Evolutionary conservation across 2,797 vertebrate genomes (phyloP), one percentile per base, ranked within the genome.

Genomic region (Anabas testudineus): DNA sequence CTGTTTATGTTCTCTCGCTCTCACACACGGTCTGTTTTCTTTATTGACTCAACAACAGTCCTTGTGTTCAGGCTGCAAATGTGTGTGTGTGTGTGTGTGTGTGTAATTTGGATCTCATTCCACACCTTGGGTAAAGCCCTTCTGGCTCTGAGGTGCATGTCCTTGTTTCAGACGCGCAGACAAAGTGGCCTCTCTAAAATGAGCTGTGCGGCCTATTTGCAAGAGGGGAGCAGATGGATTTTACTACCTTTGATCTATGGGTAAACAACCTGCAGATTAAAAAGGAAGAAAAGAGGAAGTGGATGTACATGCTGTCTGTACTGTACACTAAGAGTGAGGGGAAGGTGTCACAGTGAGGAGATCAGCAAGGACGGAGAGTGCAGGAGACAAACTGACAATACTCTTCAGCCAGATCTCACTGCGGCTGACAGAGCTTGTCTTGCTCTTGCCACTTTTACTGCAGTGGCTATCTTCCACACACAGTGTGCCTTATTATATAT

Each of bases 41-140:
- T 87, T 90, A 88, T 89, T 89, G 84, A 90, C 89, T 89, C 83
- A 63, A 88, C 85, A 81, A 88, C 86, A 72, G 83, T 79, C 77
- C 77, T 85, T 72, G 76, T 74, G 86, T 78, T 85, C 26, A 2
- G 39, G 65, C 77, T 58, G 58, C 7, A 36, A 18, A 39, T 48
- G 45, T 58, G 51, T 45, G 34, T 67, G 36, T 32, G 59, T 48
- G 55, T 30, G 21, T 47, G 26, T 41, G 47, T 59, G 59, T 30
- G 45, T 57, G 43, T 47, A 48, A 87, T 87, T 89, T 53, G 83
- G 71, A 88, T 88, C 80, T 82, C 24, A 47, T 84, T 85, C 82
- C 80, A 79, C 18, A 52, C 78, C 82, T 75, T 74, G 84, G 78
- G 79, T 84, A 69, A 77, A 88, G 64, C 78, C 78, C 69, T 64